These are phyloP conservation scores for Homarus gammarus DNA, from an alignment of 2,888 invertebrate genomes.

Conservation along the genomic window DNA sequence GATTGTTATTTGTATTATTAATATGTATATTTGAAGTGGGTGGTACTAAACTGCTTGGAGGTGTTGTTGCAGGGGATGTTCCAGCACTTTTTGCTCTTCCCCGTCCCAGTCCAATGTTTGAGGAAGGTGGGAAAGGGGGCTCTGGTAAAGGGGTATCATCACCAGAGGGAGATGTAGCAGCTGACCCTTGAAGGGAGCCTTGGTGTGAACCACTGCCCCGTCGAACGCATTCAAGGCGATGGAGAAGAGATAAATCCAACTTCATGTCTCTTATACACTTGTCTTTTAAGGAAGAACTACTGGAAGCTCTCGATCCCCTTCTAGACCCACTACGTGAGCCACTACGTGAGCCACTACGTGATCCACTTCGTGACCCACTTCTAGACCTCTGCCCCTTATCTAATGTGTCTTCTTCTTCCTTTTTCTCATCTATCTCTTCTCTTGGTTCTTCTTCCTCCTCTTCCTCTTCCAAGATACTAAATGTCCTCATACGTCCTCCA, in stretches of 20 bases:
- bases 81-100: slow-evolving; percentile 75
- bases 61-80: slow-evolving; percentile 76
- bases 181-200: slow-evolving; percentile 57
- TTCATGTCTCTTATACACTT: slow-evolving; percentile 75
- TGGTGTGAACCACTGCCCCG: slow-evolving; percentile 73
- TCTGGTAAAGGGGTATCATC: slow-evolving; percentile 72
- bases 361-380: slow-evolving; percentile 76
- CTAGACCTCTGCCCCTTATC: slow-evolving; percentile 80
- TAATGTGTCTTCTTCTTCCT: slow-evolving; percentile 69
- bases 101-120: slow-evolving; percentile 76
- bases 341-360: slow-evolving; percentile 73
- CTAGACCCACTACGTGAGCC: slow-evolving; percentile 75
- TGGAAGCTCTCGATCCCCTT: slow-evolving; percentile 72
- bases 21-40: slow-evolving; percentile 16
- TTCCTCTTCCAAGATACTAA: slow-evolving; percentile 76
- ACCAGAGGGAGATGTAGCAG: slow-evolving; percentile 77
- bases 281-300: slow-evolving; percentile 73
- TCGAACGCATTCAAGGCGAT: slow-evolving; percentile 73
- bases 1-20: slow-evolving; percentile 38
- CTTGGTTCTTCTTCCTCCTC: slow-evolving; percentile 77
- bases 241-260: slow-evolving; percentile 72
- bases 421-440: slow-evolving; percentile 77
- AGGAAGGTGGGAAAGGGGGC: slow-evolving; percentile 77
- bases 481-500: slow-evolving; percentile 71
- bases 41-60: slow-evolving; percentile 70